Evolutionary conservation across 2,888 invertebrate genomes (phyloP).

Genomic region (Coleophora flavipennella): DNA sequence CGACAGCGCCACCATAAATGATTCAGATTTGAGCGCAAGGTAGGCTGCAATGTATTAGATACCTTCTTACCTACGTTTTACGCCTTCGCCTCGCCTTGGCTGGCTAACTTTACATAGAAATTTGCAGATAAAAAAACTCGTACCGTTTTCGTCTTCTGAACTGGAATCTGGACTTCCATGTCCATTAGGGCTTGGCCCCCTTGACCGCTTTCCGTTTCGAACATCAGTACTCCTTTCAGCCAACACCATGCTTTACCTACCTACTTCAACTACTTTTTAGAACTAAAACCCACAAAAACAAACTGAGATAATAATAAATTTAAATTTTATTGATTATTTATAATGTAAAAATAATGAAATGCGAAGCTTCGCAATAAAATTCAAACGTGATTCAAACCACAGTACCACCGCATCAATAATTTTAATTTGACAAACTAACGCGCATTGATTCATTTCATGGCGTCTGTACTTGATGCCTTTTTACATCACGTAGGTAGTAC

Average conservation of each 20-base stretch:
- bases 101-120: no score
- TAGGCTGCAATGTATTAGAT: no score
- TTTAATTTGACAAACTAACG: constrained; percentile 52
- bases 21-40: no score
- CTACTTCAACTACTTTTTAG: constrained; percentile 3
- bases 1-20: no score
- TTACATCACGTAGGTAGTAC: no score
- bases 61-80: no score
- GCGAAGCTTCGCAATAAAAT: constrained; percentile 57
- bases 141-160: constrained; percentile 90
- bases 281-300: constrained; percentile 14
- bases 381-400: constrained; percentile 74
- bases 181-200: constrained; percentile 94
- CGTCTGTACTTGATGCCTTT: constrained; percentile 47
- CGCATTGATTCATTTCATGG: constrained; percentile 35
- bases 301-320: not conserved
- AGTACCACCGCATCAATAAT: constrained; percentile 74
- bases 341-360: constrained; percentile 30
- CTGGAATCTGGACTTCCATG: constrained; percentile 84
- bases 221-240: constrained; percentile 90
- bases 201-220: constrained; percentile 89
- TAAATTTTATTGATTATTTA: constrained; percentile 18
- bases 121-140: constrained; percentile 21
- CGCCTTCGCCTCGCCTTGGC: no score
- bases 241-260: constrained; percentile 81